Evolutionary conservation across 1,140 invertebrate genomes (phyloP), one percentile per base, ranked within the genome.

Genomic region (Lasioglossum albipes): DNA sequence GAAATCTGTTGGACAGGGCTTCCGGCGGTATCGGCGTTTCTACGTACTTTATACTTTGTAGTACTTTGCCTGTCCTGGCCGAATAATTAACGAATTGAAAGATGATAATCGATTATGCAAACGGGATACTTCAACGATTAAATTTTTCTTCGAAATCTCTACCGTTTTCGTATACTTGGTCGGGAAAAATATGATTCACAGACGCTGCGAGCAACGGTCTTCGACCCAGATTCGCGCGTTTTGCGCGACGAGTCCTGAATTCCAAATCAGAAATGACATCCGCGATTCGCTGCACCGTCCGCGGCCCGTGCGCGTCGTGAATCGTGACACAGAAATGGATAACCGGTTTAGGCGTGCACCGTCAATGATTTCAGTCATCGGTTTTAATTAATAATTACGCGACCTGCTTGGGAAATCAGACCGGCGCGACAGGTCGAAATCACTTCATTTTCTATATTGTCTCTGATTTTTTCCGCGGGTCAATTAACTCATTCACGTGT

Each of bases 271-370:
- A 66, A 74, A 79, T 65, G 61, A 74, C 70, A 74, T 79, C 52
- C 18, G 36, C 22, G 77, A 54, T 41, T 76, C 18, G 22, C 18
- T 69, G 65, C 75, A 69, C 12, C 18, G 27, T 49, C 13, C 45
- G 1, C 4, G 12, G 20, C 52, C 52, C 52, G 16, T 54, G 54
- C 7, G 54, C 20, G 6, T n/a, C n/a, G 67, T 79, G 62, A 71
- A 79, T 31, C 70, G 66, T 62, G 71, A 54, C 77, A 79, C 77
- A 79, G 77, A 79, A 79, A 74, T 74, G 62, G 20, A 65, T 41
- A 79, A 79, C 70, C 77, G 70, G 77, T 79, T 79, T 73, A 36
- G 13, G 52, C 59, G 52, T 52, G 41, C 7, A n/a, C 20, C 7
- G n/a, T 73, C 52, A 31, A 42, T 27, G n/a, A 45, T 61, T 27